These are phyloP conservation scores for Pelecanus crispus DNA, from an alignment of 2,113 vertebrate genomes.

Conservation along the genomic window DNA sequence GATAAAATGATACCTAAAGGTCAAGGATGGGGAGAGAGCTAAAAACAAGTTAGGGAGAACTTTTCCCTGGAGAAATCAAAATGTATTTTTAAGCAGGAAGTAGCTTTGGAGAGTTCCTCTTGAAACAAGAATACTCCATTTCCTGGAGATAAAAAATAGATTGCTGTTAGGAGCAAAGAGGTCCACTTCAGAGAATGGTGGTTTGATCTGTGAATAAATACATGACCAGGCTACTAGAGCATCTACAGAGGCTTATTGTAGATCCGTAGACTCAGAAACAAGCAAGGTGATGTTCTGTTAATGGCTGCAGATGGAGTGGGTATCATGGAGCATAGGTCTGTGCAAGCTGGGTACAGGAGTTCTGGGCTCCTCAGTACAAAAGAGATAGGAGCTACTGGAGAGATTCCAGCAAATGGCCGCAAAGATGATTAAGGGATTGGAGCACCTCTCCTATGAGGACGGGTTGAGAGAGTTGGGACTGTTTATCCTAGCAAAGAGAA, in stretches of 20 bases:
- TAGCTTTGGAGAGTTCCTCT: conserved; percentile 46
- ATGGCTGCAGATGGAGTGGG: background rate
- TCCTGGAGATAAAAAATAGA: conserved; percentile 49
- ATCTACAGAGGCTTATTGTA: background rate
- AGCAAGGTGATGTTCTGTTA: background rate
- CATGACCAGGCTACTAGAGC: background rate
- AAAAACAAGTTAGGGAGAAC: conserved; percentile 21
- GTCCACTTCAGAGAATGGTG: background rate
- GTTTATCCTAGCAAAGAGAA: background rate
- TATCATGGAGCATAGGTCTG: fast-evolving
- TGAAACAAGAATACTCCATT: conserved; percentile 33
- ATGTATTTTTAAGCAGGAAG: conserved; percentile 50
- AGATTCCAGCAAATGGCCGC: background rate
- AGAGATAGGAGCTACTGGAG: background rate
- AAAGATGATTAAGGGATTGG: background rate
- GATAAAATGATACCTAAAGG: conserved; percentile 9
- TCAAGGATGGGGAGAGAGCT: conserved; percentile 41
- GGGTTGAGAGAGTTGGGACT: background rate
- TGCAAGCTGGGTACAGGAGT: background rate
- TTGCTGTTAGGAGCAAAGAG: background rate
- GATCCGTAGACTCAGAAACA: background rate
- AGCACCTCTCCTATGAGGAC: background rate
- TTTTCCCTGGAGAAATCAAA: conserved; percentile 42
- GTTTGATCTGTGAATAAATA: background rate
- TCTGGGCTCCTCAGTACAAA: background rate